A percentile compares a stretch with the other conserved stretches of the same genome.
Evolutionary conservation across 2,797 vertebrate genomes (phyloP).

Genomic region (Hyperoplus immaculatus): DNA sequence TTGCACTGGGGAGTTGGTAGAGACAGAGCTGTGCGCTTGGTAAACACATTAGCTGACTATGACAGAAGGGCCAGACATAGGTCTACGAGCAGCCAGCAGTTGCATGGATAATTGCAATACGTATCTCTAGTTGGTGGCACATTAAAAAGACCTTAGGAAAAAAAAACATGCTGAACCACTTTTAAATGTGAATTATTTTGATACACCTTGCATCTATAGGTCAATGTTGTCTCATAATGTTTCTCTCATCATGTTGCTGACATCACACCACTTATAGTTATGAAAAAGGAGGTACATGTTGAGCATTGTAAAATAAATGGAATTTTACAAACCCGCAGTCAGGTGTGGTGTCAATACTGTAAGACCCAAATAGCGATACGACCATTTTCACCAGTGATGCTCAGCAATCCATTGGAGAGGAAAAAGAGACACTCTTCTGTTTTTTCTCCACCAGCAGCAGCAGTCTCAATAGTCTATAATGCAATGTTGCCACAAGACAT

Average conservation of each 20-base stretch:
- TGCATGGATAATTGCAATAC: slow-evolving; percentile 25
- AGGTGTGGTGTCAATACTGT: background rate
- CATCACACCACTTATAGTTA: background rate
- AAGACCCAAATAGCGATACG: background rate
- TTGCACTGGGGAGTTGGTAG: slow-evolving; percentile 40
- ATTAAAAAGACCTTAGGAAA: background rate
- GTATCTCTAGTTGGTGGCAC: background rate
- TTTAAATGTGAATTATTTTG: background rate
- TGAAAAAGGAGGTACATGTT: background rate
- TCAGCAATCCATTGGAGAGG: slow-evolving; percentile 17
- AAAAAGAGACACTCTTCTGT: slow-evolving; percentile 21
- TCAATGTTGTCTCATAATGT: background rate
- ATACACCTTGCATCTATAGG: background rate
- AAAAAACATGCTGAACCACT: background rate
- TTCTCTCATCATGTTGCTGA: slow-evolving; percentile 7
- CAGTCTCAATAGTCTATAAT: slow-evolving; percentile 38
- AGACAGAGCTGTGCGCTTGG: slow-evolving; percentile 34
- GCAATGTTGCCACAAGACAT: slow-evolving; percentile 38
- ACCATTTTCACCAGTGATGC: slow-evolving; percentile 6
- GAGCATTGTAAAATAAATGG: background rate
- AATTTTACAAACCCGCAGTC: background rate
- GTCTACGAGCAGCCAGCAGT: slow-evolving; percentile 34
- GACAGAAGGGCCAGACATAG: slow-evolving; percentile 46
- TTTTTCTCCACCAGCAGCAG: slow-evolving; percentile 25
- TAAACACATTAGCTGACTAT: slow-evolving; percentile 64